Conservation (phyloP, 2,797 vertebrate species). For the Tragopan temminckii region DNA sequence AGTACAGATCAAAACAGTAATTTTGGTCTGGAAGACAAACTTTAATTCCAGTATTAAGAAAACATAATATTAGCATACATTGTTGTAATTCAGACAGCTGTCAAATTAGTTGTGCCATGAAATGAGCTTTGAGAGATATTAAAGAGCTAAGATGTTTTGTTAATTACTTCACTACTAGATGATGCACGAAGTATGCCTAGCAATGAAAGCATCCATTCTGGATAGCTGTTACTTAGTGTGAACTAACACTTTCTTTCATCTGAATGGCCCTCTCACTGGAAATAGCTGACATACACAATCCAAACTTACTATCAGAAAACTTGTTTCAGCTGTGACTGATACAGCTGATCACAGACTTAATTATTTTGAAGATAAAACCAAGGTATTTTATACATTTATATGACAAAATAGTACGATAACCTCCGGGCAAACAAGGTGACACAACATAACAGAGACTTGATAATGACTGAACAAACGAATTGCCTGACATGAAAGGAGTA, state of each 20-base stretch:
- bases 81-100: slow-evolving; percentile 67
- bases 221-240: not conserved
- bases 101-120: slow-evolving; percentile 46
- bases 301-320: not conserved
- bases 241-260: not conserved
- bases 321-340: not conserved
- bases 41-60: slow-evolving; percentile 57
- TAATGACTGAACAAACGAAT: not conserved
- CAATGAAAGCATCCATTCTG: not conserved
- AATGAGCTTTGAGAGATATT: slow-evolving; percentile 53
- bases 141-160: slow-evolving; percentile 7
- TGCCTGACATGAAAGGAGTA: not conserved
- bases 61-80: slow-evolving; percentile 46
- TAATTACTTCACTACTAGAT: slow-evolving; percentile 43
- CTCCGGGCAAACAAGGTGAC: not conserved
- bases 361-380: not conserved
- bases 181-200: not conserved
- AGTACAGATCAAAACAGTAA: slow-evolving; percentile 46
- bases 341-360: not conserved
- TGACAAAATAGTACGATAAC: not conserved
- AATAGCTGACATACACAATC: not conserved
- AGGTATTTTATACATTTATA: not conserved
- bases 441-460: not conserved
- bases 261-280: not conserved
- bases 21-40: slow-evolving; percentile 63